phyloP scores from a whole-genome alignment of 1,140 invertebrate species.

The Leptinotarsa undecemlineata region DNA sequence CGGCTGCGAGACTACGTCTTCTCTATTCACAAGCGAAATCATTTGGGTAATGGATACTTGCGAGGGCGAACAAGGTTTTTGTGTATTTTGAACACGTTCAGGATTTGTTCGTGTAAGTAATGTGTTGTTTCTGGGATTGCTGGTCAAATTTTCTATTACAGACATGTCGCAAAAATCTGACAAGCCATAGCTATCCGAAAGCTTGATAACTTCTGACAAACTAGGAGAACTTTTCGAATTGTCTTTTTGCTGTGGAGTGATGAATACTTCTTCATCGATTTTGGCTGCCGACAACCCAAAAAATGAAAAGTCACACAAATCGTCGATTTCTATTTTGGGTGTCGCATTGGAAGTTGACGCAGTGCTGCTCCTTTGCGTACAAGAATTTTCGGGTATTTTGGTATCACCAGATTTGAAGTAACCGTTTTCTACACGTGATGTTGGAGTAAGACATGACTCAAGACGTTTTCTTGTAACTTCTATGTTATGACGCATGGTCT shows the following conservation, averaged over 20 bases:
- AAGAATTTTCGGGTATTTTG: neutral
- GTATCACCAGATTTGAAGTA: neutral
- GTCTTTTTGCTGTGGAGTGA: neutral
- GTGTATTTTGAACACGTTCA: neutral
- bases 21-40: constrained; percentile 22
- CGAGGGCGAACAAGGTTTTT: neutral
- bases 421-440: constrained; percentile 9
- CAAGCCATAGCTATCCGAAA: neutral
- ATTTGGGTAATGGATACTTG: constrained; percentile 16
- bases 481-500: neutral
- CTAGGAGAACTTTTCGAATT: neutral
- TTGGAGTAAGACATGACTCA: neutral
- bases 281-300: constrained; percentile 32
- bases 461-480: constrained; percentile 15
- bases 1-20: neutral
- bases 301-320: constrained; percentile 44
- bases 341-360: neutral
- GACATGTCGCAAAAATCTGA: constrained; percentile 2
- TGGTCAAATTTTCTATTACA: neutral
- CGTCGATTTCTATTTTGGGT: constrained; percentile 24
- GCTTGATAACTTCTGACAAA: neutral
- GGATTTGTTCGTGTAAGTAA: neutral
- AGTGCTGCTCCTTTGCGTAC: neutral
- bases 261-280: neutral
- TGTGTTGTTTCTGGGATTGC: neutral